phyloP scores from a whole-genome alignment of 2,888 invertebrate species.

The Pheosia tremula region DNA sequence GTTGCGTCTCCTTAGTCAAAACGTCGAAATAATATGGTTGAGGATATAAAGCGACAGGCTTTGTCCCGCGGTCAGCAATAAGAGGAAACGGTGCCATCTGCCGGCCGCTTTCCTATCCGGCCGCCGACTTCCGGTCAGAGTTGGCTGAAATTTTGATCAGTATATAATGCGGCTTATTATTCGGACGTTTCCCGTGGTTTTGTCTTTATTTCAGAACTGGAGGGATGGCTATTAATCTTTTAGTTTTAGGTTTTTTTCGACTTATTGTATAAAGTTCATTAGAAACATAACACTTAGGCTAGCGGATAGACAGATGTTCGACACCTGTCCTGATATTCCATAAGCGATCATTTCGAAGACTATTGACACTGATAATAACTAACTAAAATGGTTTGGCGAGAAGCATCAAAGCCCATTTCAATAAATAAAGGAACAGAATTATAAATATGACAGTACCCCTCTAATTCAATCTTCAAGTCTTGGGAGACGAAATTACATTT shows the following conservation, averaged over 20 bases:
- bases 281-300: not conserved
- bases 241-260: not conserved
- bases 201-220: conserved; percentile 22
- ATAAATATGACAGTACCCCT: not conserved
- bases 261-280: not conserved
- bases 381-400: too few relatives aligned
- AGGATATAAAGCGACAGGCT: conserved; percentile 63
- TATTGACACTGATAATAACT: too few relatives aligned
- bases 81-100: conserved; percentile 79
- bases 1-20: conserved; percentile 30
- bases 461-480: conserved; percentile 14
- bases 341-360: too few relatives aligned
- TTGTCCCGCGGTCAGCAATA: conserved; percentile 77
- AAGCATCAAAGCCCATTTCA: too few relatives aligned
- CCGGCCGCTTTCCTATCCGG: conserved; percentile 64
- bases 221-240: not conserved
- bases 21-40: conserved; percentile 26
- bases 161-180: conserved; percentile 70
- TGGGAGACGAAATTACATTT: conserved; percentile 9
- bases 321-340: too few relatives aligned
- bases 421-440: too few relatives aligned
- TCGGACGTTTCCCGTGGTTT: conserved; percentile 35
- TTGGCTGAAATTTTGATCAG: conserved; percentile 71
- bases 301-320: too few relatives aligned
- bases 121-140: conserved; percentile 64